A percentile compares a stretch with the other conserved stretches of the same genome.
phyloP scores from a whole-genome alignment of 2,888 invertebrate species.

The Harpagoxenus sublaevis region DNA sequence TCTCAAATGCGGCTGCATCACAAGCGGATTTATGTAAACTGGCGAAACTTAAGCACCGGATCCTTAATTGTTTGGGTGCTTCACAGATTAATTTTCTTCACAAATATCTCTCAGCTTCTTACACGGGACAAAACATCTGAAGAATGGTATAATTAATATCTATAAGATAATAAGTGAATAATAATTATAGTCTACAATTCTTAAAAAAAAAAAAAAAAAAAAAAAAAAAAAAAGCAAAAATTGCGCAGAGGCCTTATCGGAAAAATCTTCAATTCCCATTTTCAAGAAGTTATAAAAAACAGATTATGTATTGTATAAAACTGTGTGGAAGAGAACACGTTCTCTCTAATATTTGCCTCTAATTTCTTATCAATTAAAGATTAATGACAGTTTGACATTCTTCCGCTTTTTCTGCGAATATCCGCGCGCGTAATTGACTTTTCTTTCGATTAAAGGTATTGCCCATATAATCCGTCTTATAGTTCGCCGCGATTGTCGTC shows the following conservation, averaged over 20 bases:
- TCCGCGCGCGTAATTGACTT: conserved; percentile 9
- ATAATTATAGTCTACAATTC: not conserved
- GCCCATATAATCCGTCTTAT: conserved; percentile 18
- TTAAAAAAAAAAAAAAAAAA: not conserved
- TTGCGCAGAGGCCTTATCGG: too few relatives aligned
- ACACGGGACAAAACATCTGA: not conserved
- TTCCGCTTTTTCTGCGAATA: not conserved
- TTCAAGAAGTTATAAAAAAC: not conserved
- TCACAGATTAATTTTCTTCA: conserved; percentile 8
- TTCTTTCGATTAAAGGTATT: conserved; percentile 27
- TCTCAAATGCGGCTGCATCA: not conserved
- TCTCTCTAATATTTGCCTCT: not conserved
- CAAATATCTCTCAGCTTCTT: not conserved
- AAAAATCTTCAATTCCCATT: not conserved
- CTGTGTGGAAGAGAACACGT: not conserved
- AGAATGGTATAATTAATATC: conserved; percentile 1
- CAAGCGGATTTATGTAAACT: conserved; percentile 28
- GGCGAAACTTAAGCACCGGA: not conserved
- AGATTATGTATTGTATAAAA: not conserved
- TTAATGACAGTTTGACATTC: conserved; percentile 6
- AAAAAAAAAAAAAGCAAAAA: not conserved
- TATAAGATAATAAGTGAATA: not conserved
- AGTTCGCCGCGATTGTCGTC: conserved; percentile 26
- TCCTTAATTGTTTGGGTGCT: not conserved
- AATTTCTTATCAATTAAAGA: conserved; percentile 3